Evolutionary conservation across 1,140 invertebrate genomes (phyloP), one percentile per base, ranked within the genome.

Genomic region (Drosophila leontia): DNA sequence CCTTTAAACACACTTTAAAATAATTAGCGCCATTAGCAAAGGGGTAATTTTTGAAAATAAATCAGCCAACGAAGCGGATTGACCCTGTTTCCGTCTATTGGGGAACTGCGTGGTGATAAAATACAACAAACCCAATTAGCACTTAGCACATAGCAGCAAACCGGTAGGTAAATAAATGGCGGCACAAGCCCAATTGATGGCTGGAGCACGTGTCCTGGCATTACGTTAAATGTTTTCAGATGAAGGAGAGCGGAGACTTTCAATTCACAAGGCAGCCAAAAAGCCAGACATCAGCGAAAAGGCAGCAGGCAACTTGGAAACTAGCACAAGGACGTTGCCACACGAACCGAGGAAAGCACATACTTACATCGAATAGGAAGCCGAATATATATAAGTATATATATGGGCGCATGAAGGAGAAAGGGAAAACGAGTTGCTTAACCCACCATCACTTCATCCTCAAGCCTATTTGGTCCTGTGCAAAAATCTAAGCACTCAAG

Each of bases 121-220:
- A 55, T 64, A 69, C 61, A 65, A 65, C 72, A 83, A 90, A 88
- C 84, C 85, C 84, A 88, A 88, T 88, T 88, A 88, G 84, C 85
- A 88, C 84, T 90, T 88, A 78, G 80, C 80, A 87, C 84, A 88
- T 88, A 78, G 67, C 55, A 72, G 67, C 48, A 59, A 77, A 70
- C 67, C 45, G 65, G 44, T 83, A 78, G 80, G 84, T 88, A 88
- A 88, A 88, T 88, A 88, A 86, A 84, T 88, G 80, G 80, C 74
- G 88, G 80, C 84, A 87, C 77, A 63, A 78, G 81, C 78, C 80
- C 85, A 88, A 88, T 88, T 88, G 84, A 90, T 88, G 84, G 80
- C 63, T 75, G 74, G 62, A 84, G 80, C 78, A 88, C 84, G 84
- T 88, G 84, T 90, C 78, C 64, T 64, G 58, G 70, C 77, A 76